phyloP scores from a whole-genome alignment of 1,140 invertebrate genomes.

The Diploscapter pachys region DNA sequence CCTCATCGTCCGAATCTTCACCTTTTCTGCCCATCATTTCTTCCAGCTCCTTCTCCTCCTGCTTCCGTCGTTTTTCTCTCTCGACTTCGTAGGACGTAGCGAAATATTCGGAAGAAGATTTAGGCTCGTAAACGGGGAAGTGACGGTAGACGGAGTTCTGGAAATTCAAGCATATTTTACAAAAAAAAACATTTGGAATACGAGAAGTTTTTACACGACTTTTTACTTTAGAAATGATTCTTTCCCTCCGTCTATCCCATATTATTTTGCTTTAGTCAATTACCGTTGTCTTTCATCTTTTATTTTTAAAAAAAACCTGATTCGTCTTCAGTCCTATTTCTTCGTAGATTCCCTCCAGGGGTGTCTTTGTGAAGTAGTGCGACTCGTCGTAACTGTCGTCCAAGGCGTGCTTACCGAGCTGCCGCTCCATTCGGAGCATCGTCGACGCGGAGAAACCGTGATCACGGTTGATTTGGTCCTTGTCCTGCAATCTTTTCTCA shows the following conservation, averaged over 20 bases:
- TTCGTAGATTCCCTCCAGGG: conserved; percentile 35
- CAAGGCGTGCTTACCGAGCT: conserved; percentile 34
- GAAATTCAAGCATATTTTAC: background rate
- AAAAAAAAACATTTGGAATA: background rate
- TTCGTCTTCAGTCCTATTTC: conserved; percentile 34
- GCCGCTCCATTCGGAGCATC: conserved; percentile 33
- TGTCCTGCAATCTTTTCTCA: conserved; percentile 12
- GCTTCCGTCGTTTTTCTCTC: conserved; percentile 20
- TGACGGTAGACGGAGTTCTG: conserved; percentile 19
- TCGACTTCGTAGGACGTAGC: conserved; percentile 14
- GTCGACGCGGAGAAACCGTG: conserved; percentile 33
- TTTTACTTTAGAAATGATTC: too few species aligned
- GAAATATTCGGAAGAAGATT: conserved; percentile 41
- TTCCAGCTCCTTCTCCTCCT: conserved; percentile 16
- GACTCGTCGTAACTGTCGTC: conserved; percentile 34
- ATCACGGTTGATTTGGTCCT: conserved; percentile 25
- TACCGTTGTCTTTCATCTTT: background rate
- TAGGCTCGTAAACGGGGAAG: conserved; percentile 39
- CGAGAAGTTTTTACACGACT: background rate
- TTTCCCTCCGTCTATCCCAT: too few species aligned
- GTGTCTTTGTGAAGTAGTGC: conserved; percentile 32
- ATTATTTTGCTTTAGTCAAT: background rate
- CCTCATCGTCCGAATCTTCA: conserved; percentile 17
- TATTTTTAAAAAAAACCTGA: conserved; percentile 8
- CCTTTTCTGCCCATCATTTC: background rate